Evolutionary conservation across 2,113 vertebrate species (phyloP).

Genomic region (Hyperoodon ampullatus): DNA sequence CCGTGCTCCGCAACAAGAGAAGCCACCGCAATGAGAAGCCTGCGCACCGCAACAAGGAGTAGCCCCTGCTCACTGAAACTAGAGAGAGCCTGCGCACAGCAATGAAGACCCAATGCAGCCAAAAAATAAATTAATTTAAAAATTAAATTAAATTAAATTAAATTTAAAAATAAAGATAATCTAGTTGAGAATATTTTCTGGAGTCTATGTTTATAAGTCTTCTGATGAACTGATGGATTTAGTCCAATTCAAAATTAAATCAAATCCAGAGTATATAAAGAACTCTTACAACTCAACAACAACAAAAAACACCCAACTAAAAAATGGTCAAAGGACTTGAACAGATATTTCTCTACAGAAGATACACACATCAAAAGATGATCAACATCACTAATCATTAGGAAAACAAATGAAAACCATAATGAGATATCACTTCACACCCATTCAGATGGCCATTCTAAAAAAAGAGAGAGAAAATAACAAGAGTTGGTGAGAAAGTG

Average conservation of each 20-base stretch:
- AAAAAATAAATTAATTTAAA: no score
- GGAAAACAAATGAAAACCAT: neutral
- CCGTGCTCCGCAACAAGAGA: no score
- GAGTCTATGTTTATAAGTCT: neutral
- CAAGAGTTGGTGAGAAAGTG: neutral
- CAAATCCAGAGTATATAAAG: neutral
- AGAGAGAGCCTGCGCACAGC: no score
- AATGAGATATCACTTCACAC: neutral
- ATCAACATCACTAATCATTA: neutral
- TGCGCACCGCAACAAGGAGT: no score
- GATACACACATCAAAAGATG: neutral
- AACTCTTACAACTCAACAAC: neutral
- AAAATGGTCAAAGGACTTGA: neutral
- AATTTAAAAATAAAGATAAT: neutral
- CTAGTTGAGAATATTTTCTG: neutral
- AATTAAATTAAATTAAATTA: no score
- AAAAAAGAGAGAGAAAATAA: neutral
- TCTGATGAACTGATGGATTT: conserved; percentile 13
- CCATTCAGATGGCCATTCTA: neutral
- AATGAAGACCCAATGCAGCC: no score
- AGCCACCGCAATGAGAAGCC: no score
- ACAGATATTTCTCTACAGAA: neutral
- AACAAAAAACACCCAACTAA: neutral
- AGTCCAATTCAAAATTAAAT: conserved; percentile 17
- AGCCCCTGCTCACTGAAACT: no score